phyloP scores from a whole-genome alignment of 2,113 vertebrate genomes.

The Tetraodon nigroviridis region DNA sequence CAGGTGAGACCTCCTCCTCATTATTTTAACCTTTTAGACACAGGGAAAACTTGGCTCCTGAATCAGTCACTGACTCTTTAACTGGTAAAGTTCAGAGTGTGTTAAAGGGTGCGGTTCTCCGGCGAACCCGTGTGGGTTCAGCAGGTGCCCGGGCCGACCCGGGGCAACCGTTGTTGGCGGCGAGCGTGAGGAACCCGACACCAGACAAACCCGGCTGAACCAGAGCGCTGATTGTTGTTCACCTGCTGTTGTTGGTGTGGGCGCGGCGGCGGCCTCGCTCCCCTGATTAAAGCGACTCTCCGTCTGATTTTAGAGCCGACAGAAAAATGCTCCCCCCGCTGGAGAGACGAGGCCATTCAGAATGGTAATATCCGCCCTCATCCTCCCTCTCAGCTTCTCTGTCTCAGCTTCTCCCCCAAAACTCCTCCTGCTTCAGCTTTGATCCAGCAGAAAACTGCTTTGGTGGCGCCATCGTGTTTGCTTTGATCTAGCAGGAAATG shows the following conservation, averaged over 20 bases:
- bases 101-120: too few relatives aligned
- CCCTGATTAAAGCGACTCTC: conserved; percentile 54
- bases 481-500: not conserved
- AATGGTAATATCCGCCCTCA: conserved; percentile 63
- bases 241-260: conserved; percentile 26
- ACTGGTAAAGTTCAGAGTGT: not conserved
- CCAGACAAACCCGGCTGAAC: too few relatives aligned
- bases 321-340: conserved; percentile 70
- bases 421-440: too few relatives aligned
- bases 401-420: conserved; percentile 21
- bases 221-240: not conserved
- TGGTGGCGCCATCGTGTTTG: not conserved
- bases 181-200: not conserved
- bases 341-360: conserved; percentile 72
- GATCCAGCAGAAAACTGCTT: too few relatives aligned
- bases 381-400: conserved; percentile 30
- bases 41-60: too few relatives aligned
- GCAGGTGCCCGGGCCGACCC: not conserved
- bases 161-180: conserved; percentile 1
- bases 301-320: conserved; percentile 68
- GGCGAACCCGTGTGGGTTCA: conserved; percentile 15
- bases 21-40: too few relatives aligned
- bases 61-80: not conserved
- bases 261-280: conserved; percentile 8
- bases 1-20: conserved; percentile 60